Percentiles rank a stretch among this genome's conserved stretches.
phyloP scores from a whole-genome alignment of 2,888 invertebrate genomes.

The Drosophila pullipes region DNA sequence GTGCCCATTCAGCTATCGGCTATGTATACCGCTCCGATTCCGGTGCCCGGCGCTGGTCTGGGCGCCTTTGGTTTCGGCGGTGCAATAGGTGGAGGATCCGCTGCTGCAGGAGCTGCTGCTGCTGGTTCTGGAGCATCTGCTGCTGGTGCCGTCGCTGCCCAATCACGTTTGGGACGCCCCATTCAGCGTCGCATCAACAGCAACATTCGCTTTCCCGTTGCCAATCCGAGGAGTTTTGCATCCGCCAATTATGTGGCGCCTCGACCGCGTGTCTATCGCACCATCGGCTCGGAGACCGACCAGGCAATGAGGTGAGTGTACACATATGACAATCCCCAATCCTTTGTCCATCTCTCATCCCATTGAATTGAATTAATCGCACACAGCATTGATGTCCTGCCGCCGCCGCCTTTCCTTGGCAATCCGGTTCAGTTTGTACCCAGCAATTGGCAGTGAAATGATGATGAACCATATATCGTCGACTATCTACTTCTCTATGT shows the following conservation, averaged over 20 bases:
- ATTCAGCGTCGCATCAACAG: slow-evolving; percentile 3
- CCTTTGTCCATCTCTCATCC: not conserved
- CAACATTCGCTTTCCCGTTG: slow-evolving; percentile 72
- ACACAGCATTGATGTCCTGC: slow-evolving; percentile 59
- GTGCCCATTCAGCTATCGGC: slow-evolving; percentile 84
- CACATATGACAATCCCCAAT: not conserved
- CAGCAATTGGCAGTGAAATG: slow-evolving; percentile 71
- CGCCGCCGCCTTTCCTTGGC: slow-evolving; percentile 72
- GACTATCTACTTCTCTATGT: slow-evolving; percentile 6
- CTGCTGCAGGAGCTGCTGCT: slow-evolving; percentile 18
- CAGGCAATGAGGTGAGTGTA: slow-evolving; percentile 56
- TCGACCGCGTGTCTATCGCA: slow-evolving; percentile 74
- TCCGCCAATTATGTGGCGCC: slow-evolving; percentile 76
- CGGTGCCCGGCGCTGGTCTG: slow-evolving; percentile 55
- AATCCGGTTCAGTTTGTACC: slow-evolving; percentile 74
- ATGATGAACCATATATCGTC: not conserved
- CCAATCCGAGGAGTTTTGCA: slow-evolving; percentile 76
- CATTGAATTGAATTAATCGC: not conserved
- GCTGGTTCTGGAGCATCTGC: slow-evolving; percentile 4
- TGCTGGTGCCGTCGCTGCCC: slow-evolving; percentile 10
- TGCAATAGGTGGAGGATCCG: slow-evolving; percentile 14
- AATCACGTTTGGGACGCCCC: slow-evolving; percentile 20
- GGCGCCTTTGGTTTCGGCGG: slow-evolving; percentile 39
- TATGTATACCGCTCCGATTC: slow-evolving; percentile 84
- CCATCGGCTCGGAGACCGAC: slow-evolving; percentile 43